Evolutionary conservation across 1,140 invertebrate genomes (phyloP).

Genomic region (Geopemphigus sp.): DNA sequence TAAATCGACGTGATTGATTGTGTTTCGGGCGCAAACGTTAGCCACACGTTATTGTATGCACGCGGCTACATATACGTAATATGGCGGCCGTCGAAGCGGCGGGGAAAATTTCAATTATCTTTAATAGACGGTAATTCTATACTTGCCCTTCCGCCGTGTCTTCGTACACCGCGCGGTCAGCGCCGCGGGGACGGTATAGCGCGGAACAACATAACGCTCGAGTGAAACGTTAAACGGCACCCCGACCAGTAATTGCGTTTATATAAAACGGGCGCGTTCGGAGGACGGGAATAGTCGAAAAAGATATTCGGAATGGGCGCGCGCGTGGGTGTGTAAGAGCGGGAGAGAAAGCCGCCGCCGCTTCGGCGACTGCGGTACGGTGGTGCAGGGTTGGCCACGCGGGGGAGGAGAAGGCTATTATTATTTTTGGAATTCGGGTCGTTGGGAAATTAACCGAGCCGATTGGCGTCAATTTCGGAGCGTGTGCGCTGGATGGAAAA

Average conservation of each 20-base stretch:
- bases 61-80: background rate
- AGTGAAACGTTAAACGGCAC: constrained; percentile 49
- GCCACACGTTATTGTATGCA: constrained; percentile 4
- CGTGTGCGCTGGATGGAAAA: background rate
- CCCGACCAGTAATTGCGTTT: constrained; percentile 47
- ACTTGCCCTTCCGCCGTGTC: constrained; percentile 16
- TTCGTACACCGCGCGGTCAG: background rate
- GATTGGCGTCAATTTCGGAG: constrained; percentile 13
- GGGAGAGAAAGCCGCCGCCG: background rate
- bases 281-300: constrained; percentile 25
- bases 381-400: background rate
- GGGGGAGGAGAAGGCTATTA: background rate
- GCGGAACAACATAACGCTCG: constrained; percentile 37
- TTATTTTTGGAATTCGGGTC: constrained; percentile 26
- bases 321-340: too few relatives aligned
- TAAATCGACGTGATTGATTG: constrained; percentile 48
- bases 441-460: constrained; percentile 22
- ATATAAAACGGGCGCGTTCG: constrained; percentile 36
- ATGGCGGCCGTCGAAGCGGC: background rate
- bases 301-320: background rate
- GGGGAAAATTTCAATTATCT: constrained; percentile 49
- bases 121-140: constrained; percentile 50
- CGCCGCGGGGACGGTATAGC: constrained; percentile 35
- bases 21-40: constrained; percentile 45
- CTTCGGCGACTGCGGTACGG: too few relatives aligned